These are phyloP conservation scores for Acleris emargana DNA, from an alignment of 2,888 invertebrate species.

Conservation along the genomic window DNA sequence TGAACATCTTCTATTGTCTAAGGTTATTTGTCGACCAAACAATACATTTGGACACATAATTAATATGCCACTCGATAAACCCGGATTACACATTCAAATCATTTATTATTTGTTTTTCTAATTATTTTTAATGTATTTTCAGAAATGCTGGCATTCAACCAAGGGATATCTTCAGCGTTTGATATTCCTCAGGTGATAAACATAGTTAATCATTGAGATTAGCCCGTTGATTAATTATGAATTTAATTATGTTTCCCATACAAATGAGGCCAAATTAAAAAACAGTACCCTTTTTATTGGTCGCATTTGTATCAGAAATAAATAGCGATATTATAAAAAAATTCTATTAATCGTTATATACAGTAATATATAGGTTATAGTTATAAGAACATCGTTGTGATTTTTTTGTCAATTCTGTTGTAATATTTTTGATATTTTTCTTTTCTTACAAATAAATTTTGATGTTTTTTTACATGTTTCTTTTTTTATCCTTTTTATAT, in stretches of 20 bases:
- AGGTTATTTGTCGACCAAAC: no score
- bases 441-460: conserved; percentile 26
- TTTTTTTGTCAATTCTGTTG: conserved; percentile 31
- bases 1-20: no score
- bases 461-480: conserved; percentile 19
- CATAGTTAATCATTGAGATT: conserved; percentile 30
- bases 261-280: conserved; percentile 25
- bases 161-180: conserved; percentile 30
- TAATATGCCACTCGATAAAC: no score
- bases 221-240: conserved; percentile 21
- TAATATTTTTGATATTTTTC: conserved; percentile 29
- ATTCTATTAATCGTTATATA: conserved; percentile 33
- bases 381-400: conserved; percentile 31
- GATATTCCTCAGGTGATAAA: conserved; percentile 6
- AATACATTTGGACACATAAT: no score
- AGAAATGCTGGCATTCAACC: conserved; percentile 33
- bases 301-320: conserved; percentile 29
- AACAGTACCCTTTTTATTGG: conserved; percentile 4
- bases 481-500: conserved; percentile 23
- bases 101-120: background rate
- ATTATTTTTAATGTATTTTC: conserved; percentile 15
- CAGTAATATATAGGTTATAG: conserved; percentile 21
- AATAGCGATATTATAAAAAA: conserved; percentile 26
- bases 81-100: no score
- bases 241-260: conserved; percentile 16